Evolutionary conservation across 2,797 vertebrate genomes (phyloP), one percentile per base, ranked within the genome.

Genomic region (Enteromius fasciolatus): DNA sequence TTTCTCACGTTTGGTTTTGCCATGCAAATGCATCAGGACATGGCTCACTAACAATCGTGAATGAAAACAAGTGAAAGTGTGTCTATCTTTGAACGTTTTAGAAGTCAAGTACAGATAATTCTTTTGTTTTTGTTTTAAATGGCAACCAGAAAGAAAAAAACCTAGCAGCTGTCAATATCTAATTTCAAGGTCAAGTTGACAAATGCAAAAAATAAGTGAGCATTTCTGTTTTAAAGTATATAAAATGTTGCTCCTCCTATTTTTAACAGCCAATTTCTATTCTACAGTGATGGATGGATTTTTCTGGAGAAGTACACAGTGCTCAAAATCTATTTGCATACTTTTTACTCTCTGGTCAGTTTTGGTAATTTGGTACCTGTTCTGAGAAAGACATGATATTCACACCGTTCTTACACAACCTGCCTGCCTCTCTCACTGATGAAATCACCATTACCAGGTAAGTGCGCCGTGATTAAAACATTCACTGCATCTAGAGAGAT

Each of bases 351-450:
- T 59, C 39, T 66, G 46, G 59, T 66, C 28, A 23, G 28, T 12
- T 59, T 1, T 72, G 78, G 20, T 63, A 12, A 63, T 31, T 72
- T 2, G 8, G 28, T 52, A n/a, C 20, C 46, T 41, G 46, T 82
- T 67, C 80, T 81, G 44, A 81, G 70, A 66, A 82, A 52, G 25
- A 57, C 33, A 31, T 66, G 15, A 39, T 54, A 75, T 54, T 82
- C 61, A 75, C 80, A 54, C 3, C 20, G 2, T 20, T 44, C 44
- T 54, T 52, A 64, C 70, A 75, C 20, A 39, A 15, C 31, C 8
- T 23, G 25, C 25, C 68, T 46, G 18, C 39, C 17, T 70, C 18
- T 59, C 18, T 44, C 12, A 5, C 67, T 59, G 36, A 17, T n/a
- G 7, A 80, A 80, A 44, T 33, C 28, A 11, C 1, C 9, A 20